phyloP scores from a whole-genome alignment of 2,113 vertebrate species.

The Pollimyrus isidori region DNA sequence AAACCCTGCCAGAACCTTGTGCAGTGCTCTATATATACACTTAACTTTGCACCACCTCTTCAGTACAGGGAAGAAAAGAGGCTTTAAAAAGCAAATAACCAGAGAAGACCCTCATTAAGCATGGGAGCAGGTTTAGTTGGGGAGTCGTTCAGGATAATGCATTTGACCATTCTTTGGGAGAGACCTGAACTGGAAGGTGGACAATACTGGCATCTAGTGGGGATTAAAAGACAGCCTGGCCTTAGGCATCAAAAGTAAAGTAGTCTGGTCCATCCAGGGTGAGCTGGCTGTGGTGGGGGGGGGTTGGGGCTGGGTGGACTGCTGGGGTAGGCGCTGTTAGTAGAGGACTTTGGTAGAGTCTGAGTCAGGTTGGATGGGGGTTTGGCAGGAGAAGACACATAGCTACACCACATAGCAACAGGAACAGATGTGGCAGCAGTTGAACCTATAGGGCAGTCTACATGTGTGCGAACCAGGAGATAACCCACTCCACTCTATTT shows the following conservation, averaged over 20 bases:
- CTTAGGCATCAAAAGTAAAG: constrained; percentile 32
- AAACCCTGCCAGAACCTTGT: not conserved
- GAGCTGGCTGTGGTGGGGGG: constrained; percentile 83
- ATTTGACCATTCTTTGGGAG: constrained; percentile 57
- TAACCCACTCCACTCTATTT: not conserved
- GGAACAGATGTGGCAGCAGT: not conserved
- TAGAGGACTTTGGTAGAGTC: constrained; percentile 95
- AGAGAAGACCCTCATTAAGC: not conserved
- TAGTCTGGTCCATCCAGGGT: constrained; percentile 79
- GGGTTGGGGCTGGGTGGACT: constrained; percentile 88
- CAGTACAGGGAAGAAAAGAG: not conserved
- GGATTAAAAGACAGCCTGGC: not conserved
- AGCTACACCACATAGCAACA: not conserved
- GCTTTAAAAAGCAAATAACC: not conserved
- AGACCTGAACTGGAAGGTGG: constrained; percentile 21
- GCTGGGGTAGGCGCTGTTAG: constrained; percentile 94
- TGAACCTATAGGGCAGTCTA: not conserved
- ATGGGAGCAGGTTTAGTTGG: not conserved
- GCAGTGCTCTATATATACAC: not conserved
- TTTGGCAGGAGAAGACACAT: constrained; percentile 20
- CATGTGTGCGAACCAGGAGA: not conserved
- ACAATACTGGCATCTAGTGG: not conserved
- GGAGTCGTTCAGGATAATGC: constrained; percentile 30
- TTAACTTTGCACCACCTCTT: not conserved
- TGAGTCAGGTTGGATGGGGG: constrained; percentile 73